phyloP scores from a whole-genome alignment of 1,140 invertebrate genomes.

The Papilio polytes region DNA sequence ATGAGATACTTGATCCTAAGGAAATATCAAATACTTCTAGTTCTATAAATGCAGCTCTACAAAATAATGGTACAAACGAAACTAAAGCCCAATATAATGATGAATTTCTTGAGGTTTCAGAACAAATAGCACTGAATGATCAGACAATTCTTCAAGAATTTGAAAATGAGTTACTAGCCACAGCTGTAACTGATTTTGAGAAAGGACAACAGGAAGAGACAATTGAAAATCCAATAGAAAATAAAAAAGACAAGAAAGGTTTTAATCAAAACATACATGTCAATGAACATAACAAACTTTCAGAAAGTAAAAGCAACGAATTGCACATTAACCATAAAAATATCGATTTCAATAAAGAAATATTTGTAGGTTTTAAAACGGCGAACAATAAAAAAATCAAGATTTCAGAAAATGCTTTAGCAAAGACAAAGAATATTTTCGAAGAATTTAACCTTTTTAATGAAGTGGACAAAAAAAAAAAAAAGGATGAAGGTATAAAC shows the following conservation, averaged over 20 bases:
- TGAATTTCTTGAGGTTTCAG: slow-evolving; percentile 11
- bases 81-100: not conserved
- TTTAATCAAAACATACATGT: slow-evolving; percentile 10
- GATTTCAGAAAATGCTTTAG: slow-evolving; percentile 60
- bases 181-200: not conserved
- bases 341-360: slow-evolving; percentile 29
- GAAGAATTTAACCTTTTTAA: slow-evolving; percentile 45
- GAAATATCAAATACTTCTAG: slow-evolving; percentile 15
- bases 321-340: not conserved
- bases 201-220: slow-evolving; percentile 2
- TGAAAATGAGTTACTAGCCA: slow-evolving; percentile 53
- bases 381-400: slow-evolving; percentile 57
- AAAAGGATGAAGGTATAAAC: not conserved
- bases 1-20: slow-evolving; percentile 40
- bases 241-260: not conserved
- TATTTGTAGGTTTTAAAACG: slow-evolving; percentile 54
- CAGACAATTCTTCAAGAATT: slow-evolving; percentile 55
- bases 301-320: slow-evolving; percentile 17
- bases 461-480: not conserved
- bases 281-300: not conserved
- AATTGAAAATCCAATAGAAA: slow-evolving; percentile 6
- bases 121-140: slow-evolving; percentile 47
- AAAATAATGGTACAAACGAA: not conserved
- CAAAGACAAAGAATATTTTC: slow-evolving; percentile 55
- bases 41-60: not conserved